Conservation (phyloP, 2,797 vertebrate species). For the Sardinella longiceps region DNA sequence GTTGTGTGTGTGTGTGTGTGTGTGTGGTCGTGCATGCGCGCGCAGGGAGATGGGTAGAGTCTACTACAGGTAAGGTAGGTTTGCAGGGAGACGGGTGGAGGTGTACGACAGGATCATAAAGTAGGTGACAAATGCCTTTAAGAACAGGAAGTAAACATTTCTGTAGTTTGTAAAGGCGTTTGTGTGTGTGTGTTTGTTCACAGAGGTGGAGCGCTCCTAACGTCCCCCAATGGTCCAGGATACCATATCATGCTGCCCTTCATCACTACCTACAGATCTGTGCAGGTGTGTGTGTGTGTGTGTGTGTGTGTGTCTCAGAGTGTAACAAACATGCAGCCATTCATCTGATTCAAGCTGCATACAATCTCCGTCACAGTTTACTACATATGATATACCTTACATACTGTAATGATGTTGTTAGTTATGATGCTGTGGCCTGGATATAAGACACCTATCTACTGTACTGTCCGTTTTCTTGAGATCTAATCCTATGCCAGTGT, state of each 20-base stretch:
- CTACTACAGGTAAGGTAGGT: slow-evolving; percentile 98
- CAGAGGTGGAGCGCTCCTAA: slow-evolving; percentile 92
- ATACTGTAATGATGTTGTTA: no score
- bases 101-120: no score
- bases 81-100: background rate
- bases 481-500: background rate
- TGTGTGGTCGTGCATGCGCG: no score
- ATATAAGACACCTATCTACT: background rate
- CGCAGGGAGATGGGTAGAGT: no score
- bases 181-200: slow-evolving; percentile 38
- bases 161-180: no score
- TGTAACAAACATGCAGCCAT: background rate
- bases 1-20: no score
- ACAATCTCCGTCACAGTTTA: background rate
- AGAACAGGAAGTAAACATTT: no score
- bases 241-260: slow-evolving; percentile 98
- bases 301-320: background rate
- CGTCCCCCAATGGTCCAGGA: slow-evolving; percentile 87
- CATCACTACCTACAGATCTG: slow-evolving; percentile 90
- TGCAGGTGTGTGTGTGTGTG: slow-evolving; percentile 83
- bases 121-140: no score
- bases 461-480: background rate
- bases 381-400: no score
- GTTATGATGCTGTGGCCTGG: background rate
- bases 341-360: background rate